Conservation (phyloP, 1,140 invertebrate species). For the Polyergus mexicanus region DNA sequence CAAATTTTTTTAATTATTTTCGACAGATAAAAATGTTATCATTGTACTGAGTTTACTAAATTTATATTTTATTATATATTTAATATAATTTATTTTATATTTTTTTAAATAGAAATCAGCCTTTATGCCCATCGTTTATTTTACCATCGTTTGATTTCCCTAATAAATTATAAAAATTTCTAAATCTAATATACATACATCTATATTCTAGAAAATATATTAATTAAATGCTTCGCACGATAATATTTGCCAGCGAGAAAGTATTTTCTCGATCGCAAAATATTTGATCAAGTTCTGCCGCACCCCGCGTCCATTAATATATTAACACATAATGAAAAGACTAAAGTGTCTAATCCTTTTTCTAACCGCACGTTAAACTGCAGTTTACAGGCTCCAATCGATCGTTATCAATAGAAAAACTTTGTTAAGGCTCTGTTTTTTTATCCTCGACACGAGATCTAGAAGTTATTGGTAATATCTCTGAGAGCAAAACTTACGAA, state of each 20-base stretch:
- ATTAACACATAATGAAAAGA: constrained; percentile 29
- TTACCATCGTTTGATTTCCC: background rate
- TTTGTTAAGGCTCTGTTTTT: background rate
- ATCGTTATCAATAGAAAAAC: background rate
- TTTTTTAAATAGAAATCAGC: too few relatives aligned
- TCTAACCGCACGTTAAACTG: constrained; percentile 5
- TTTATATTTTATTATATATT: background rate
- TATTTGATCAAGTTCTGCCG: constrained; percentile 36
- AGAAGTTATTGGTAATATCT: constrained; percentile 1
- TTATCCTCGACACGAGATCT: background rate
- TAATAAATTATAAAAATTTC: constrained; percentile 16
- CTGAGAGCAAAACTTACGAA: background rate
- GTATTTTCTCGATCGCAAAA: background rate
- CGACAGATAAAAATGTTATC: too few relatives aligned
- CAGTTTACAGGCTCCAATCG: background rate
- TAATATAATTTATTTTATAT: too few relatives aligned
- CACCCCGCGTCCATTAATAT: constrained; percentile 26
- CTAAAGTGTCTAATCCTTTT: background rate
- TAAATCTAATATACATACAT: background rate
- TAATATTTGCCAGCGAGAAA: background rate
- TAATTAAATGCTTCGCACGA: background rate
- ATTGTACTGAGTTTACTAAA: too few relatives aligned
- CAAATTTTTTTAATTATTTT: too few relatives aligned
- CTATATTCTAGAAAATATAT: background rate
- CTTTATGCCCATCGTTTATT: too few relatives aligned